These are phyloP conservation scores for Crioceris asparagi DNA, from an alignment of 2,888 invertebrate genomes.

Conservation along the genomic window DNA sequence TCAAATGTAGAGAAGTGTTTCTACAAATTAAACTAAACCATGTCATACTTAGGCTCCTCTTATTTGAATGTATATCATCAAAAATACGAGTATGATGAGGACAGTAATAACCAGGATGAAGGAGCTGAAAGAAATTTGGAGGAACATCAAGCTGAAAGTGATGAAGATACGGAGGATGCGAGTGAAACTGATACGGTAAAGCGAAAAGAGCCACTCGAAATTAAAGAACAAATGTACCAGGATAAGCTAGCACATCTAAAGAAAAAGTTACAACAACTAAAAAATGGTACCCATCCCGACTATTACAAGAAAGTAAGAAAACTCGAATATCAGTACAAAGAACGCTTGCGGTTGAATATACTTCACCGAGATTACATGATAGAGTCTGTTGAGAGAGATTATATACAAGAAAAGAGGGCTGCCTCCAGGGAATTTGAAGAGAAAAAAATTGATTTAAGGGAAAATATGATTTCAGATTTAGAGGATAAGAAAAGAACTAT, in stretches of 20 bases:
- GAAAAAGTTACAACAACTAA: neutral
- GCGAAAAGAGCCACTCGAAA: neutral
- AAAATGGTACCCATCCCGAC: neutral
- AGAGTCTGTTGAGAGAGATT: neutral
- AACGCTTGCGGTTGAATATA: neutral
- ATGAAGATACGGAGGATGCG: neutral
- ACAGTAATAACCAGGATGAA: constrained; percentile 61
- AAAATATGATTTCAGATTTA: neutral
- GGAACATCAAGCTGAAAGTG: neutral
- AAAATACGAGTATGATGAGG: constrained; percentile 64
- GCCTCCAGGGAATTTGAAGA: neutral
- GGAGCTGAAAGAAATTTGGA: no score
- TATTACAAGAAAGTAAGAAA: neutral
- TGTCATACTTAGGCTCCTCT: constrained; percentile 59
- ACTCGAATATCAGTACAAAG: neutral
- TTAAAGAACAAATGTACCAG: neutral
- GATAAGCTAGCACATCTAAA: neutral
- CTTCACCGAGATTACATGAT: neutral
- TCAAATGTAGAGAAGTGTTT: no score
- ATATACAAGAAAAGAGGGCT: neutral
- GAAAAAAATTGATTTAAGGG: neutral
- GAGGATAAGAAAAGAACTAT: neutral
- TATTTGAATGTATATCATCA: constrained; percentile 52
- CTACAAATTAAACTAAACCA: no score
- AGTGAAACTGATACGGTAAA: neutral